Base-by-base conservation (phyloP, 2,113 vertebrate species). In the Aix galericulata region DNA sequence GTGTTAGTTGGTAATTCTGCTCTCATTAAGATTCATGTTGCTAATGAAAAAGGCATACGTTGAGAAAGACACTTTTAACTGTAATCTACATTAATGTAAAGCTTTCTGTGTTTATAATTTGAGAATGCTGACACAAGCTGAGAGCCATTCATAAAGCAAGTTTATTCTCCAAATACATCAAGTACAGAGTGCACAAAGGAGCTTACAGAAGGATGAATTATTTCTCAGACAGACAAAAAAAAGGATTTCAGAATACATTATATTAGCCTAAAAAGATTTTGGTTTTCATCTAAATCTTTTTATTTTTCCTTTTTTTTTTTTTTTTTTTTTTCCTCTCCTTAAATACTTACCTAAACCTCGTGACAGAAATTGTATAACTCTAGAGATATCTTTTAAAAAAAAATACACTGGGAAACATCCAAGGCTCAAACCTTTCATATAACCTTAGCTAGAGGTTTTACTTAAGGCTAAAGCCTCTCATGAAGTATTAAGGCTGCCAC, bases 401-500 rank as follows among this genome's bases (percentile, higher is more conserved):
- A 69, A 52, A 85, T 66, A 85, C 25, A 42, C 64, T 91, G 42
- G 11, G 27, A 94, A 84, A 52, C 0, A 2, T 69, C 83, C 88
- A 92, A 82, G 84, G n/a, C 80, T 66, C 1, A 1, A 60, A 73
- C 81, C 62, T 90, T 87, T 95, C 92, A 69, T 66, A 82, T 92
- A 87, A 87, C 79, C 85, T 96, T 85, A 64, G 68, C 83, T 68
- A 82, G 89, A 75, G 74, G 82, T 94, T 91, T 95, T 91, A 76
- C 53, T 97, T 93, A 85, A 77, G 68, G 69, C 84, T 95, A 86
- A 95, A 96, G 82, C 77, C 36, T 93, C 95, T 96, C 78, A 68
- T 95, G 88, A 93, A 94, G 96, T 93, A 94, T 92, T 95, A 94
- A 95, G 75, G 29, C 92, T 86, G 69, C 91, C 79, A 94, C 52